Base-by-base conservation (phyloP, 2,888 invertebrate species). In the Cinara cedri region DNA sequence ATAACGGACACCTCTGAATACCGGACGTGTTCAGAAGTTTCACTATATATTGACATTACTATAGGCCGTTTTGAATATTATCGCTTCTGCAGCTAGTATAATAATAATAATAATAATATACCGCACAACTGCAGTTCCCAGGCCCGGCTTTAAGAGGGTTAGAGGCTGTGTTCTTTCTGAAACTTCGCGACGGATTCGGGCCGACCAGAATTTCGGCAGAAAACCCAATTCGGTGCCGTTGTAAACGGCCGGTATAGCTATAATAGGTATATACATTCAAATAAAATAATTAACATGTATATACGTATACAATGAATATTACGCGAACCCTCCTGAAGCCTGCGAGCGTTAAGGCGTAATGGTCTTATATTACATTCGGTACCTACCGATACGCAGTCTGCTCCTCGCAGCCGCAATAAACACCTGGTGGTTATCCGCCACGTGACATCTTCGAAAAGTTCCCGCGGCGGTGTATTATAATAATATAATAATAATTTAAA, bases 261-360 rank as follows among this genome's bases (percentile, higher is more conserved):
- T 72, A 72, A 57, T 21, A 46, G 46, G 34, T 34, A 6, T 34
- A 24, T 60, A 72, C 72, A 60, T 72, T 72, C 46, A 60, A 72
- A 72, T 72, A 60, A n/a, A 72, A 72, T 72, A 72, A 72, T 72
- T 72, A 60, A 60, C 60, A 21, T 44, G 24, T 14, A 42, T 42
- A 34, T 14, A 54, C 70, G 19, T n/a, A n/a, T n/a, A n/a, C n/a
- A n/a, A n/a, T n/a, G n/a, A n/a, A n/a, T n/a, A n/a, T n/a, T n/a
- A n/a, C 34, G 34, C 54, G 34, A 34, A 34, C 51, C 34, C 26
- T 14, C n/a, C 26, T 24, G 26, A n/a, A 21, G 42, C n/a, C 19
- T 42, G 34, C 34, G 34, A 6, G 34, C 34, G 34, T 3, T 4
- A 34, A 34, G 3, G 34, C 34, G 6, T 6, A 6, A 34, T 34